These are phyloP conservation scores for Pteromalus puparum DNA, from an alignment of 1,140 invertebrate genomes.

Conservation along the genomic window DNA sequence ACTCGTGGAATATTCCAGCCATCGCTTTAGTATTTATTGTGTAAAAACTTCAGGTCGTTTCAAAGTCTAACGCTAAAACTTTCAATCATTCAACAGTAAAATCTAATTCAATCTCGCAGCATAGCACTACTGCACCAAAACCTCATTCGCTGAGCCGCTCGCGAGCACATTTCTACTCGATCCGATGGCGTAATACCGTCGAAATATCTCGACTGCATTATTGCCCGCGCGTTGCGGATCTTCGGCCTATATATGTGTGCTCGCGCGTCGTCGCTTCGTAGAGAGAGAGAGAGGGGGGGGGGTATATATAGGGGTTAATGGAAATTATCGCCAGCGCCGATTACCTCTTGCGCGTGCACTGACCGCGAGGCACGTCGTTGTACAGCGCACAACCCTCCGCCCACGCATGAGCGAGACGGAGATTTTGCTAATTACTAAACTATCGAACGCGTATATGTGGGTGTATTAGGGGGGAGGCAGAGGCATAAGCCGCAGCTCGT, in stretches of 20 bases:
- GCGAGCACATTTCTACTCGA: background rate
- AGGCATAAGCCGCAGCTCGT: constrained; percentile 46
- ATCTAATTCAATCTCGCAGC: constrained; percentile 21
- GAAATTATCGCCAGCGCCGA: constrained; percentile 57
- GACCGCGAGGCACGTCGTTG: constrained; percentile 24
- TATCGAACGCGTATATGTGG: constrained; percentile 54
- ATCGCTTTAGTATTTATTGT: too few relatives aligned
- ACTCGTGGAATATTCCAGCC: too few relatives aligned
- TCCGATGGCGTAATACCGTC: background rate
- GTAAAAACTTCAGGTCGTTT: too few relatives aligned
- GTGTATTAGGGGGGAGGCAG: background rate
- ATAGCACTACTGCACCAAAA: too few relatives aligned
- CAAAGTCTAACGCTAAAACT: too few relatives aligned
- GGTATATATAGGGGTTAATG: constrained; percentile 52
- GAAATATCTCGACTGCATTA: constrained; percentile 22
- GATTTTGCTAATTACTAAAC: constrained; percentile 64
- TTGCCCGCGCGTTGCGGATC: constrained; percentile 31
- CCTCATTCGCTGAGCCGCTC: background rate
- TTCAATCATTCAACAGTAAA: background rate
- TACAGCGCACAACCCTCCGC: background rate
- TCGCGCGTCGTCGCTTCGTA: background rate
- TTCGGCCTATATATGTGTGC: constrained; percentile 44
- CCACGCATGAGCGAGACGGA: constrained; percentile 49
- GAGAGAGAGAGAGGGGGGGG: too few relatives aligned
- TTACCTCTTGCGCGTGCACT: constrained; percentile 51